Percentiles rank a stretch among this genome's conserved stretches.
Conservation (phyloP, 2,888 invertebrate genomes). For the Rhogogaster chlorosoma region DNA sequence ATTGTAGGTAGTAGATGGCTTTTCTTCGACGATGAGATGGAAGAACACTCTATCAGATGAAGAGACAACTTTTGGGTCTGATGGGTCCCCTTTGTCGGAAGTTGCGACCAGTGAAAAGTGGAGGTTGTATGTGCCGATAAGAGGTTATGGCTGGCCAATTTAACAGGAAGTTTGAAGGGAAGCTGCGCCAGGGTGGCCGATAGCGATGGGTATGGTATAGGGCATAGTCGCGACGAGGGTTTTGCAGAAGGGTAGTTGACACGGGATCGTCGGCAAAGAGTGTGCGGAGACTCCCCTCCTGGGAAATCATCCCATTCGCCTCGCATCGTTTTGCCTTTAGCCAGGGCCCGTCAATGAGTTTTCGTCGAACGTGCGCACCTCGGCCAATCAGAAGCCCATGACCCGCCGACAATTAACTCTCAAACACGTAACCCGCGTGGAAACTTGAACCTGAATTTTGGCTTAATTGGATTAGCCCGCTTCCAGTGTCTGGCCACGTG, state of each 20-base stretch:
- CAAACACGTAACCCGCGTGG: conserved; percentile 30
- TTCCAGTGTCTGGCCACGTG: conserved; percentile 2
- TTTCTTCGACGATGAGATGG: not conserved
- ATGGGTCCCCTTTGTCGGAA: conserved; percentile 5
- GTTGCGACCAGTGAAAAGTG: not conserved
- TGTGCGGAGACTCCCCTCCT: conserved; percentile 34
- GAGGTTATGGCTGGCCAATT: conserved; percentile 33
- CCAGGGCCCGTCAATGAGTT: conserved; percentile 39
- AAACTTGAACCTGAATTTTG: conserved; percentile 36
- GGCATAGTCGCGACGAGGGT: conserved; percentile 19
- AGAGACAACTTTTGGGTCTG: conserved; percentile 1
- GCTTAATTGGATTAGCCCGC: conserved; percentile 21
- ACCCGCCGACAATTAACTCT: conserved; percentile 41
- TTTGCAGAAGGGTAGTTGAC: conserved; percentile 33
- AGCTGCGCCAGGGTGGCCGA: conserved; percentile 27
- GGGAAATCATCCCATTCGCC: conserved; percentile 49
- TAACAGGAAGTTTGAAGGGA: conserved; percentile 24
- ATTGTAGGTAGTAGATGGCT: not conserved
- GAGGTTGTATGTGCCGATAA: conserved; percentile 35
- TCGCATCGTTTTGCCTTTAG: conserved; percentile 46
- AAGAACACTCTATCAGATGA: not conserved
- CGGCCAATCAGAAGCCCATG: conserved; percentile 39
- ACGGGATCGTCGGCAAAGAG: conserved; percentile 38
- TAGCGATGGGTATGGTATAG: not conserved
- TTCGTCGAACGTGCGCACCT: conserved; percentile 43